phyloP scores from a whole-genome alignment of 2,888 invertebrate species.

The Odontothrips loti region DNA sequence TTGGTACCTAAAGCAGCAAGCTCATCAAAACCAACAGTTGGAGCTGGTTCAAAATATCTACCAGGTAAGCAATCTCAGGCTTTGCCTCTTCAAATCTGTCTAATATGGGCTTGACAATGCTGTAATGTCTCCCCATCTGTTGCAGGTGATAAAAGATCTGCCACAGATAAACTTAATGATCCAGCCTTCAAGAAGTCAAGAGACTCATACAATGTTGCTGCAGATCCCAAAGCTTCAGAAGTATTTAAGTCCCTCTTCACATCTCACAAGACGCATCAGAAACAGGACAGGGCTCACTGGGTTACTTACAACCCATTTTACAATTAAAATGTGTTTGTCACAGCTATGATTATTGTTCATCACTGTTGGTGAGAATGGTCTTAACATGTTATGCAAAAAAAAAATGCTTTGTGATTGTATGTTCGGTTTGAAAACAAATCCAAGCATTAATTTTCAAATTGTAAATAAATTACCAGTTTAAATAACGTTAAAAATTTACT shows the following conservation, averaged over 20 bases:
- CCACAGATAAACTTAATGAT: slow-evolving; percentile 47
- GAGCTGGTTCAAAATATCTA: neutral
- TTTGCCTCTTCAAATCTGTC: neutral
- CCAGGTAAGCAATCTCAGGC: neutral
- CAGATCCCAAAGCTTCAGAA: slow-evolving; percentile 83
- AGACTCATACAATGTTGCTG: slow-evolving; percentile 77
- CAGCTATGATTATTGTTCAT: too few species aligned
- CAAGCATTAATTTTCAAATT: neutral
- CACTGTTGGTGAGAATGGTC: neutral
- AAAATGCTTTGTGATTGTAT: too few species aligned
- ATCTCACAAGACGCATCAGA: slow-evolving; percentile 77
- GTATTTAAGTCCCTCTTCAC: slow-evolving; percentile 96
- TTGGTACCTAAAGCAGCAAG: neutral
- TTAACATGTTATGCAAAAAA: neutral
- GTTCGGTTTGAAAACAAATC: too few species aligned
- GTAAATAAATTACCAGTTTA: neutral
- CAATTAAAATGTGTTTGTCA: too few species aligned
- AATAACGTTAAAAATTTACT: too few species aligned
- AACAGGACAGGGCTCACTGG: slow-evolving; percentile 92
- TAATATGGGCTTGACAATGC: neutral
- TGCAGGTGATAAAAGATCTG: slow-evolving; percentile 14
- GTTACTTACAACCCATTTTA: slow-evolving; percentile 96
- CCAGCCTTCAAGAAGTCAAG: slow-evolving; percentile 73
- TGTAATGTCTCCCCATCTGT: neutral
- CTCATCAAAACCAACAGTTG: neutral